Evolutionary conservation across 1,140 invertebrate genomes (phyloP).

Genomic region (Heliconius hermathena): DNA sequence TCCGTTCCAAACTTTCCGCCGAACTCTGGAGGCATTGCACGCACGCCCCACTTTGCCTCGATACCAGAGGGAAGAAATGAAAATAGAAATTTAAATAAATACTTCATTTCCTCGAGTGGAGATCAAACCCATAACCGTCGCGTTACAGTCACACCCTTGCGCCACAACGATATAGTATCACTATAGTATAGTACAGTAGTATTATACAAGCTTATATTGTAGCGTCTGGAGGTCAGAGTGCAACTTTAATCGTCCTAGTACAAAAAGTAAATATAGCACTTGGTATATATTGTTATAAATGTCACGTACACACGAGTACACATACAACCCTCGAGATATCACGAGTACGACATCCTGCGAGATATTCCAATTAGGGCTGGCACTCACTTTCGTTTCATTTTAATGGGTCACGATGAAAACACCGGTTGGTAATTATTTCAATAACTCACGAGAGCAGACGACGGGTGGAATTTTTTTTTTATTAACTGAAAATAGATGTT

Average conservation of each 20-base stretch:
- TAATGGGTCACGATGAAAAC: constrained; percentile 25
- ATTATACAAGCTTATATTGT: neutral
- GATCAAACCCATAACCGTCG: no score
- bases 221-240: constrained; percentile 48
- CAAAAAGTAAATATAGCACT: constrained; percentile 12
- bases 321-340: constrained; percentile 58
- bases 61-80: no score
- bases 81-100: no score
- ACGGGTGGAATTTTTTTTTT: neutral
- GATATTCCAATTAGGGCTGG: constrained; percentile 52
- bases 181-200: neutral
- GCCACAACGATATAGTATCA: no score
- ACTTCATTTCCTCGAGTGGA: no score
- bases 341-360: constrained; percentile 58
- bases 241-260: constrained; percentile 40
- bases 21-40: no score
- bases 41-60: no score
- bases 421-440: neutral
- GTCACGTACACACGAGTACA: constrained; percentile 18
- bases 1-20: no score
- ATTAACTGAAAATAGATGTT: neutral
- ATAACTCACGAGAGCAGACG: neutral
- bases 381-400: constrained; percentile 29
- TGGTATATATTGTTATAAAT: constrained; percentile 15
- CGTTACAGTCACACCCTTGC: no score